Base-by-base conservation (phyloP, 64 coral and sea anemone genomes). In the Stichodactyla mertensii region DNA sequence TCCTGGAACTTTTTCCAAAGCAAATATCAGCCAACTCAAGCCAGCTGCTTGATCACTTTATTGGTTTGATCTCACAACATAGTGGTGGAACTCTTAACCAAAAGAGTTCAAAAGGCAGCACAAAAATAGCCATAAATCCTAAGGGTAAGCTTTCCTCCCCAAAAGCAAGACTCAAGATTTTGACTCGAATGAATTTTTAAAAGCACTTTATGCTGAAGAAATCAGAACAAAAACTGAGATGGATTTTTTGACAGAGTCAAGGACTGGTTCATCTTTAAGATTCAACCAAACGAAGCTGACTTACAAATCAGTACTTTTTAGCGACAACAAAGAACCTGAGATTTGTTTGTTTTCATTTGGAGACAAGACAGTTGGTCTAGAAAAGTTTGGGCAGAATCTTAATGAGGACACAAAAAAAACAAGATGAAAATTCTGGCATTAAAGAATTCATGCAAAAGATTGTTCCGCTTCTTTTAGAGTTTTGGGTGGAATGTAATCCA, bases 401-500 rank as follows among this genome's bases (percentile, higher is more conserved):
- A 87, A 81, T 36, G 83, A 79, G 58, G 57, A 53, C 62, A 89
- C 89, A 36, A 80, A 52, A 9, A 9, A 52, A 88, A 36, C 55
- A 55, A 22, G 27, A 9, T 71, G 24, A 22, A 11, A 71, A 71
- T 28, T 71, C 69, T 66, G 62, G 22, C 8, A 22, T 71, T 71
- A 92, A 90, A 56, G 86, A 93, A 5, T 90, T 99, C 80, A 92
- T 90, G 23, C 74, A 90, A 57, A 74, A 61, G 5, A 86, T 99
- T 64, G 78, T 94, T 22, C 97, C 97, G 36, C 69, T 95, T 54
- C 81, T 99, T 52, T 67, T 99, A 14, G 97, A 99, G 79, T 99
- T 85, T 61, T 99, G 97, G 97, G 86, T 99, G 20, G 93, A 99
- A 62, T 99, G 92, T 55, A 95, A 88, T 66, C 93, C 97, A 31